Conservation (phyloP, 2,113 vertebrate species). For the Zeus faber region DNA sequence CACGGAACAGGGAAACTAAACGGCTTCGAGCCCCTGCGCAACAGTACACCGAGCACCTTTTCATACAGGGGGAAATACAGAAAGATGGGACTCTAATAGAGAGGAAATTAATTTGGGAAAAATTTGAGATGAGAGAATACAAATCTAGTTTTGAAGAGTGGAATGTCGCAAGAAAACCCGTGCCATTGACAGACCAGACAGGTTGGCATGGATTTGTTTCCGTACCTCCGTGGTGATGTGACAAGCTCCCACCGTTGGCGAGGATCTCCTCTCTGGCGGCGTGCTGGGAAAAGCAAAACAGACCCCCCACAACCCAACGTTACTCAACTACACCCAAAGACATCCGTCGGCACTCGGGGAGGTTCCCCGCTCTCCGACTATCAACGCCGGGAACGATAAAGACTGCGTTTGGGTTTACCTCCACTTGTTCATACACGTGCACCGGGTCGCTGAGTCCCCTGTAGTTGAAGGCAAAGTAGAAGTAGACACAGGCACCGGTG, state of each 20-base stretch:
- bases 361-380: too few species aligned
- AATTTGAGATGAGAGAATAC: too few species aligned
- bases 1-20: not conserved
- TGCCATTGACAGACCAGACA: not conserved
- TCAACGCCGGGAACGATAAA: not conserved
- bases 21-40: too few species aligned
- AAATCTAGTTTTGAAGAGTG: too few species aligned
- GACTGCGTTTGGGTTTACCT: constrained; percentile 79
- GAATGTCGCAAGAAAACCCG: too few species aligned
- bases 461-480: constrained; percentile 99
- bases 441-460: constrained; percentile 93
- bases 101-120: too few species aligned
- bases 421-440: constrained; percentile 91
- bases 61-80: too few species aligned
- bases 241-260: constrained; percentile 96
- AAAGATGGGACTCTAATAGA: too few species aligned
- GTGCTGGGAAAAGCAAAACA: constrained; percentile 72
- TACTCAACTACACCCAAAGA: too few species aligned
- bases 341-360: too few species aligned
- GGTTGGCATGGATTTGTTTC: constrained; percentile 20
- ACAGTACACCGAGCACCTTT: too few species aligned
- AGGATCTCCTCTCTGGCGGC: constrained; percentile 97
- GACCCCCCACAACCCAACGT: not conserved
- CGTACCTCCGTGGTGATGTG: constrained; percentile 98
- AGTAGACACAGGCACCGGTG: constrained; percentile 95